These are phyloP conservation scores for Leptoclinus maculatus DNA, from an alignment of 2,797 vertebrate genomes.

Conservation along the genomic window DNA sequence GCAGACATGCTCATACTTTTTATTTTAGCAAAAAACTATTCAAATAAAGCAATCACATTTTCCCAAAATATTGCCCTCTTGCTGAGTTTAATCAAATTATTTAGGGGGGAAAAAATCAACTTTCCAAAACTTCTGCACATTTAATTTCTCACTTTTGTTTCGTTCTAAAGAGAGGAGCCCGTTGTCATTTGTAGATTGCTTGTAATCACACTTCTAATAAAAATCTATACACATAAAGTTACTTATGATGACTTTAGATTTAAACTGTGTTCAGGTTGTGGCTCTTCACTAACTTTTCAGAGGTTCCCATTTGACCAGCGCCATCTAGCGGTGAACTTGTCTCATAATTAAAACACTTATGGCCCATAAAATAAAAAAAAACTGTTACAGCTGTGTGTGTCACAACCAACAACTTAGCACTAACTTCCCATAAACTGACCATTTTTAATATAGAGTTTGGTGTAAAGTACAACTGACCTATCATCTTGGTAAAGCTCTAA, in stretches of 20 bases:
- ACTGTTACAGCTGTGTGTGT: not conserved
- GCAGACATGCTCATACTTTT: not conserved
- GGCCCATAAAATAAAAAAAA: slow-evolving; percentile 1
- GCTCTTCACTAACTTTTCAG: slow-evolving; percentile 21
- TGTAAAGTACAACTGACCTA: not conserved
- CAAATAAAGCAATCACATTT: not conserved
- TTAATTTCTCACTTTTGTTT: not conserved
- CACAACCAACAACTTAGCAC: not conserved
- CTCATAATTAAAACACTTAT: not conserved
- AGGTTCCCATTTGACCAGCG: slow-evolving; percentile 50
- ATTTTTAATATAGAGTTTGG: not conserved
- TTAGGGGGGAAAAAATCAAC: not conserved
- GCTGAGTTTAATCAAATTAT: not conserved
- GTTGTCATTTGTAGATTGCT: not conserved
- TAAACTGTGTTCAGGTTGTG: slow-evolving; percentile 2
- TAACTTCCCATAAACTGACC: not conserved
- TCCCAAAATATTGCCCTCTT: not conserved
- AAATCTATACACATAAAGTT: not conserved
- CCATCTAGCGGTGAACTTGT: slow-evolving; percentile 72
- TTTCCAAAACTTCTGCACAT: not conserved
- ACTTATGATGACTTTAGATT: not conserved
- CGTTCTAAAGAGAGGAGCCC: not conserved
- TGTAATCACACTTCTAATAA: not conserved
- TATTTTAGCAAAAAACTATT: not conserved
- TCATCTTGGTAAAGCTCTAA: not conserved